Base-by-base conservation (phyloP, 2,113 vertebrate genomes). In the Takifugu bimaculatus region DNA sequence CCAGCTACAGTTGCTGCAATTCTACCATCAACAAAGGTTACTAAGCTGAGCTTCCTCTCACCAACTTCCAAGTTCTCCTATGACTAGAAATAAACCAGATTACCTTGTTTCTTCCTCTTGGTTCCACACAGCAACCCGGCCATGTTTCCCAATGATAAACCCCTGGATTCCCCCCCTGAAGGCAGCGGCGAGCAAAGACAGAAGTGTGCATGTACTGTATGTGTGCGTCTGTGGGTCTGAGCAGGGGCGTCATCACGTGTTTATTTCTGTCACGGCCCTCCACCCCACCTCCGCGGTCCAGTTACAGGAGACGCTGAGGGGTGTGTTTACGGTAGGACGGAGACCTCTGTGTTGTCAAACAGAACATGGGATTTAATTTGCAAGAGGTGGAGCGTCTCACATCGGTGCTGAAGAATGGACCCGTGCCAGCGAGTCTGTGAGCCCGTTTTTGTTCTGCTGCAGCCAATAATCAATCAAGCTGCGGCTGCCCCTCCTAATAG, bases 61-160 rank as follows among this genome's bases (percentile, higher is more conserved):
- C 9, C 45, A 14, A 60, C n/a, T 9, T 59, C 25, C 52, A 61
- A 65, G 71, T 81, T 83, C 70, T 72, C 67, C 54, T 60, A 49
- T 76, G 44, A 20, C n/a, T 11, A 44, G 13, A 25, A 26, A 54
- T 12, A 68, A 74, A 71, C 15, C 7, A 42, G 71, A 39, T 92
- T 93, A 93, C 92, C 93, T 92, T 92, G 91, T 71, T 92, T 93
- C 78, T 85, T 94, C 82, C 77, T 90, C 74, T 91, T 94, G 60
- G 90, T 89, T 70, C 93, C 91, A 59, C 94, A 95, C 50, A 96
- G 87, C 5, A 95, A 89, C 0, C 91, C 90, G 0, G 94, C 91
- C 94, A 95, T 96, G 67, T 79, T 39, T 39, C 15, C 0, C 55
- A 56, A 28, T 56, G 26, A 50, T 10, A 60, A 71, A 72, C 32